Percentiles rank a stretch among this genome's conserved stretches.
These are phyloP conservation scores for human (Homo sapiens) DNA, from an alignment of 2,113 vertebrate genomes.

Conservation along the genomic window DNA sequence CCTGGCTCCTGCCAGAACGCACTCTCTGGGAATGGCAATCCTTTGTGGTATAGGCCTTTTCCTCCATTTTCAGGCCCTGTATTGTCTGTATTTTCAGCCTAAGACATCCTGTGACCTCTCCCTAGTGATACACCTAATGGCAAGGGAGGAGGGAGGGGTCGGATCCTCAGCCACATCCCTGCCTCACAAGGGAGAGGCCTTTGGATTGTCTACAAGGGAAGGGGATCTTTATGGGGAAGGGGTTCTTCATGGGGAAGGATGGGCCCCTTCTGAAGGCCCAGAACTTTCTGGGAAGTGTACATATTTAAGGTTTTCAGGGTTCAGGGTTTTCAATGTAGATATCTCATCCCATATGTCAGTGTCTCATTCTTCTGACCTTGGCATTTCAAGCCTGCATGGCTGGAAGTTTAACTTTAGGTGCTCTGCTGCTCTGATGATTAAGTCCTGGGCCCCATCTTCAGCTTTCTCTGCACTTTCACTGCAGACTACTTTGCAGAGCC, in stretches of 20 bases:
- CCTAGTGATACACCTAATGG: background rate
- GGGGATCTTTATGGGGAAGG: background rate
- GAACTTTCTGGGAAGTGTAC: background rate
- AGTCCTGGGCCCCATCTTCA: background rate
- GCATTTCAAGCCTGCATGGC: background rate
- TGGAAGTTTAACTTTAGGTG: background rate
- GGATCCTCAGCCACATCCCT: background rate
- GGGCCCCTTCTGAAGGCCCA: background rate
- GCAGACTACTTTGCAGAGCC: background rate
- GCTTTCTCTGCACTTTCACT: background rate
- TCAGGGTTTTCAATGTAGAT: background rate
- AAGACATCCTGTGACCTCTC: background rate
- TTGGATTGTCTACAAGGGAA: background rate
- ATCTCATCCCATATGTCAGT: background rate
- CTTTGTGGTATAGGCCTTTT: background rate
- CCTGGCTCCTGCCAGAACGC: background rate
- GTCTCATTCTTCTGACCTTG: background rate
- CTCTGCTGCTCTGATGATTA: background rate
- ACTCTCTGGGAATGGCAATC: background rate
- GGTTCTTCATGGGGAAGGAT: background rate
- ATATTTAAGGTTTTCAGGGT: background rate
- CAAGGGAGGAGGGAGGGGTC: background rate
- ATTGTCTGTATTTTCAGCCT: background rate
- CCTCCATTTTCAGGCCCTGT: background rate
- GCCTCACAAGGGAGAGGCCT: background rate